Percentiles rank a stretch among this genome's conserved stretches.
These are phyloP conservation scores for Drosophila pseudotalamancana DNA, from an alignment of 2,888 invertebrate genomes.

Conservation along the genomic window DNA sequence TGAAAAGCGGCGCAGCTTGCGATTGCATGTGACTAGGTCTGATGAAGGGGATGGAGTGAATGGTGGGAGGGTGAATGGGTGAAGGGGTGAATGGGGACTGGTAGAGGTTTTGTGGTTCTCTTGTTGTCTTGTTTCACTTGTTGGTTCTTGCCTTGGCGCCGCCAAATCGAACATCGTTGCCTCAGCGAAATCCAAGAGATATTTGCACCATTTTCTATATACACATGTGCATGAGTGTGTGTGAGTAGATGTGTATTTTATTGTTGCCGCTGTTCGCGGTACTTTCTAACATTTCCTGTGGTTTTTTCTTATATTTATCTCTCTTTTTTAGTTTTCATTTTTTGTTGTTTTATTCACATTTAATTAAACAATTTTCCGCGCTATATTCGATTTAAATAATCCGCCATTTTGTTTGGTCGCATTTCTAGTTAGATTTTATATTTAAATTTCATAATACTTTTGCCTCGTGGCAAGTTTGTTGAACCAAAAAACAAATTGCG, in stretches of 20 bases:
- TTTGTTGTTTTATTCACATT: constrained; percentile 39
- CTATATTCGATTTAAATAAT: constrained; percentile 41
- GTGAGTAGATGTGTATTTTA: constrained; percentile 7
- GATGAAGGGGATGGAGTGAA: background rate
- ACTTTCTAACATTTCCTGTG: constrained; percentile 58
- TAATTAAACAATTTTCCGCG: constrained; percentile 57
- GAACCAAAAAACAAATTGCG: constrained; percentile 49
- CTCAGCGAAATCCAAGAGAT: constrained; percentile 42
- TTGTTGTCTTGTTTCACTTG: constrained; percentile 15
- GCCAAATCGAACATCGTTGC: constrained; percentile 19
- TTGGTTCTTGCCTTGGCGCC: constrained; percentile 22
- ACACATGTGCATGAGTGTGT: constrained; percentile 1
- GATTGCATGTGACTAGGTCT: constrained; percentile 54
- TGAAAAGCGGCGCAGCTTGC: constrained; percentile 54
- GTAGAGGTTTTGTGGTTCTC: constrained; percentile 35
- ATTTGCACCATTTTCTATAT: constrained; percentile 38
- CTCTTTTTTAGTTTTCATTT: background rate
- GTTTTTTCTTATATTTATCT: constrained; percentile 12
- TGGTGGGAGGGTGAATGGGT: background rate
- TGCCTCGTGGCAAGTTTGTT: constrained; percentile 53
- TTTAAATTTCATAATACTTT: constrained; percentile 35
- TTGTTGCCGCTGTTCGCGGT: constrained; percentile 21
- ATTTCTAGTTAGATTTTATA: constrained; percentile 39
- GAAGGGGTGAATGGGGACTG: constrained; percentile 3
- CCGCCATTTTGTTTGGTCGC: constrained; percentile 14